Evolutionary conservation across 2,113 vertebrate species (phyloP).

Genomic region (Leptobrachium leishanense): DNA sequence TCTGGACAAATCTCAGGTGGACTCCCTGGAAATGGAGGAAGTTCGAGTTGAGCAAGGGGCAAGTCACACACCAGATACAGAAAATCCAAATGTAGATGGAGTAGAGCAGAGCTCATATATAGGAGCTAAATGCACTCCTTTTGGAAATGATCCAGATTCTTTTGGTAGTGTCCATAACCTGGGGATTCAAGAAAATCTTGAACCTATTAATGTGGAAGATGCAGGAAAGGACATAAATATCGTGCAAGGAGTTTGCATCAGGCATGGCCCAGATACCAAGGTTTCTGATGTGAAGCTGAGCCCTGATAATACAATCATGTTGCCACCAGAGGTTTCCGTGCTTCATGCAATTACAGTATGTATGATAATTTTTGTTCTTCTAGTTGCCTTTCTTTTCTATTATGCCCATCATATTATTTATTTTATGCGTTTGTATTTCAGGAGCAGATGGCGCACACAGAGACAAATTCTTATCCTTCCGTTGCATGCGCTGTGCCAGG

Average conservation of each 20-base stretch:
- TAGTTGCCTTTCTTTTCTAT: not conserved
- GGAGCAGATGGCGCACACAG: not conserved
- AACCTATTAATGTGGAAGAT: not conserved
- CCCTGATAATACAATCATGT: not conserved
- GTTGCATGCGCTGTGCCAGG: constrained; percentile 25
- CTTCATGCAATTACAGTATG: constrained; percentile 28
- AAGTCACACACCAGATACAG: not conserved
- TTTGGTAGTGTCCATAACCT: not conserved
- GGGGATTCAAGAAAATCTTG: not conserved
- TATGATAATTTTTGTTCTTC: not conserved
- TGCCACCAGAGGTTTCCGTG: constrained; percentile 1
- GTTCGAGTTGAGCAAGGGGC: not conserved
- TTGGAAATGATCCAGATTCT: not conserved
- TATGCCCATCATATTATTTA: not conserved
- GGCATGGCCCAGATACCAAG: not conserved
- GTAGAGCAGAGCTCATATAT: not conserved
- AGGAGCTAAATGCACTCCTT: not conserved
- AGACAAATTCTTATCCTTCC: constrained; percentile 5
- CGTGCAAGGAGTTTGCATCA: not conserved
- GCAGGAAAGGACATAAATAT: not conserved
- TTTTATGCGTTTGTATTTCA: not conserved
- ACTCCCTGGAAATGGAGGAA: not conserved
- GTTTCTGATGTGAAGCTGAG: not conserved
- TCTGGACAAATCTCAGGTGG: not conserved
- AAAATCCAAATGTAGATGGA: not conserved